Evolutionary conservation across 2,888 invertebrate genomes (phyloP).

Genomic region (Caradrina kadenii): DNA sequence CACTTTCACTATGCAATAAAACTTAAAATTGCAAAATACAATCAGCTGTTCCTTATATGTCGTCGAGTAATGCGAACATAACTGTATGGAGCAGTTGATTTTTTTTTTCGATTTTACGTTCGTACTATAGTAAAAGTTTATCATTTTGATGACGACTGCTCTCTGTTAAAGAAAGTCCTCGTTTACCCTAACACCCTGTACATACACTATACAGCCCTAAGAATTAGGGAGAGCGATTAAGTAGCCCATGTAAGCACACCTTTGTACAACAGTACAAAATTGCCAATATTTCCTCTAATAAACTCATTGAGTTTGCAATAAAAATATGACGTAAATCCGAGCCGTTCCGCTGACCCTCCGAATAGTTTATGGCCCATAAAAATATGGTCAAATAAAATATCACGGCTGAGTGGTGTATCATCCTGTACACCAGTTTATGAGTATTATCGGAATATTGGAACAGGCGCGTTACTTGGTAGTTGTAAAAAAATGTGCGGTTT

Average conservation of each 20-base stretch:
- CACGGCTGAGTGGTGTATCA: constrained; percentile 17
- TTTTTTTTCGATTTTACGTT: too few species aligned
- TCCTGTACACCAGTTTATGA: constrained; percentile 26
- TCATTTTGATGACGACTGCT: too few species aligned
- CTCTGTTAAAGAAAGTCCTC: too few species aligned
- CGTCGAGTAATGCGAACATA: too few species aligned
- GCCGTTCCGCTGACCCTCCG: constrained; percentile 11
- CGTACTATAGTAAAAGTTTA: too few species aligned
- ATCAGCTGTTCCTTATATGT: too few species aligned
- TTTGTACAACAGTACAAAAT: constrained; percentile 11
- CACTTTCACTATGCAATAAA: too few species aligned
- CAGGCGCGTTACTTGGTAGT: neutral
- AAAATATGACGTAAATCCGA: constrained; percentile 37
- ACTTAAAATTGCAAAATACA: too few species aligned
- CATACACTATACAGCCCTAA: too few species aligned
- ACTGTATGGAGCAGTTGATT: too few species aligned
- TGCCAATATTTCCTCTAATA: constrained; percentile 39
- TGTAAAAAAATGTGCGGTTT: neutral
- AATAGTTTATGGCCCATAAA: constrained; percentile 42
- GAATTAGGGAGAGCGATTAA: too few species aligned
- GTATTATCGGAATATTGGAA: constrained; percentile 20
- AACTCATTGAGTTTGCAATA: constrained; percentile 41
- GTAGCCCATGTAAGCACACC: neutral
- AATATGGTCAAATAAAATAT: constrained; percentile 39
- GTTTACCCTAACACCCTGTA: too few species aligned